Base-by-base conservation (phyloP, 2,888 invertebrate genomes). In the Archaeoteleia sp. region DNA sequence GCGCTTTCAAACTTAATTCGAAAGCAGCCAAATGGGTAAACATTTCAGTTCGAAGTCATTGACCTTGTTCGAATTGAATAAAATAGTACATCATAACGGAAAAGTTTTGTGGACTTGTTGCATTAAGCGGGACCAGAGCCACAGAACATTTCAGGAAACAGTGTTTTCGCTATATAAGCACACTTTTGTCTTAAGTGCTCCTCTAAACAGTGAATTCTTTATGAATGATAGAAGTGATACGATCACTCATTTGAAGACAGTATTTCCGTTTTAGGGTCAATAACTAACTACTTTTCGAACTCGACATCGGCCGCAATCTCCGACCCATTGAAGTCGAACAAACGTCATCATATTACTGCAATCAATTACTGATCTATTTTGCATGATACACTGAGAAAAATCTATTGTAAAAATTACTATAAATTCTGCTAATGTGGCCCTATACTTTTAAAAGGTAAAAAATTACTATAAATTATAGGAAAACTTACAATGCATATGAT, bases 21-120 rank as follows among this genome's bases (percentile, higher is more conserved):
- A 53, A 54, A 29, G 23, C 17, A 34, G 40, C 35, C 15, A 49
- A 23, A 8, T 43, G 35, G 39, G 25, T 15, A 8, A 42, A 27
- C 13, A 6, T 32, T 42, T 62, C 46, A 46, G 32, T 40, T 57
- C 9, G 32, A 53, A 67, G 55, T 51, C 57, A 73, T 75, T 79
- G 79, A 80, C 74, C 70, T 70, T 68, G 63, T 71, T 79, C 77
- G 79, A 79, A 66, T 65, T 70, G 62, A 70, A 77, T 74, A 72
- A 78, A 78, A 70, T 71, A 69, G 20, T 40, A 53, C 30, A 67
- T 67, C 67, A 48, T 35, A 55, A 45, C 42, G 45, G 40, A 49
- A 66, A 61, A 29, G 45, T 49, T 53, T 53, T 29, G 35, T 40
- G 34, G 48, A 78, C 78, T 78, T 79, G 79, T 78, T 78, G 77